Base-by-base conservation (phyloP, 2,888 invertebrate genomes). In the Calliopum simillimum region DNA sequence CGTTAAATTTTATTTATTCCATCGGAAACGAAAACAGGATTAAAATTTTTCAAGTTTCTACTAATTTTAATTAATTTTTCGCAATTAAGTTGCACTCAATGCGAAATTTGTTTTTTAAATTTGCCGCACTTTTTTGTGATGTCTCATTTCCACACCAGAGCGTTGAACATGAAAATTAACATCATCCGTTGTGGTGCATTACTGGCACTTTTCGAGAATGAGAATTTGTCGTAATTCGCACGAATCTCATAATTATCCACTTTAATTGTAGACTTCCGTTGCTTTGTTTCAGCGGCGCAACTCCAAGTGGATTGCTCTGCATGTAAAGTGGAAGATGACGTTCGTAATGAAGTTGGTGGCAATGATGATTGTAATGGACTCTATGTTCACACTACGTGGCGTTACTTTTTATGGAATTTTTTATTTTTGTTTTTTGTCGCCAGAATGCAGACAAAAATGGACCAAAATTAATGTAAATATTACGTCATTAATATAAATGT, bases 181-280 rank as follows among this genome's bases (percentile, higher is more conserved):
- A 59, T 44, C 63, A 44, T 66, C 55, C 21, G 33, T 16, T 13
- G 49, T 23, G 23, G 49, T 23, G 23, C 47, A 21, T 25, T 6
- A 41, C 56, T 56, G 25, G 14, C 33, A 16, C 25, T 62, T 47
- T 53, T 21, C 49, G 14, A 53, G 58, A 63, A 33, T 33, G 33
- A 33, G 33, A 33, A 33, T 8, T 33, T 3, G 8, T 33, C 67
- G 64, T 64, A 63, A 67, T 69, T 64, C 64, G 59, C 70, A 70
- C 58, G 67, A 67, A 68, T 72, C 64, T 70, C 58, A 64, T 70
- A 72, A 72, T 72, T 72, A 72, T 70, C 64, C 70, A 70, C 68
- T 70, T 70, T 72, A 72, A 72, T 72, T 72, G 70, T 66, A 68
- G 47, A 72, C 69, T 72, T 72, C 72, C 72, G 70, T 19, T 65